Conservation (phyloP, 2,113 vertebrate genomes). For the Delphinus delphis region DNA sequence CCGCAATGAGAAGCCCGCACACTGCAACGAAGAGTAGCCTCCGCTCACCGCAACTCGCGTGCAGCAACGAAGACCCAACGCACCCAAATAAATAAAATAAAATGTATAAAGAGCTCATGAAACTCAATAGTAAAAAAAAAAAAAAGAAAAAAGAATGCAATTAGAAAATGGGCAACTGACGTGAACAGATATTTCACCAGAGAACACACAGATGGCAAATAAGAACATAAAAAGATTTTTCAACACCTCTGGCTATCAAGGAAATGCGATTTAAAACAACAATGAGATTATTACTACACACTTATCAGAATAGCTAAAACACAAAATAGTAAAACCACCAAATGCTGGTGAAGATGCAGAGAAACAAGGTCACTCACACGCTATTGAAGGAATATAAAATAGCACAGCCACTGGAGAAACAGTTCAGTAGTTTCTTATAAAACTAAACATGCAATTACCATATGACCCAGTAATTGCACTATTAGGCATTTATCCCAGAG, state of each 20-base stretch:
- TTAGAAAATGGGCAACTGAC: neutral
- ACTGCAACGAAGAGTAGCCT: too few species aligned
- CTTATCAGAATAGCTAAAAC: neutral
- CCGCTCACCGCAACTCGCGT: too few species aligned
- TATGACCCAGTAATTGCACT: neutral
- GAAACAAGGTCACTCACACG: neutral
- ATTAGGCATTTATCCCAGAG: neutral
- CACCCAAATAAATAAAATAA: neutral
- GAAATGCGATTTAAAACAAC: constrained; percentile 45
- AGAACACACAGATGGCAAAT: neutral
- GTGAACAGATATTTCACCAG: neutral
- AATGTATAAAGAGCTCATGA: neutral
- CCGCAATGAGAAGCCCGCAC: too few species aligned
- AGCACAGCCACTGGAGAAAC: neutral
- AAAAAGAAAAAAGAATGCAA: neutral
- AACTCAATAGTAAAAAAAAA: neutral
- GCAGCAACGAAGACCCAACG: neutral
- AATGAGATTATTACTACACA: neutral
- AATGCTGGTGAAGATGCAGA: neutral
- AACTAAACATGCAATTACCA: constrained; percentile 20
- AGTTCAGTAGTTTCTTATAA: neutral
- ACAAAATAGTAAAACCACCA: neutral
- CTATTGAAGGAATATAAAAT: neutral
- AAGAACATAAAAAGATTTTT: constrained; percentile 6
- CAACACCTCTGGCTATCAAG: neutral